Evolutionary conservation across 2,888 invertebrate species (phyloP), one percentile per base, ranked within the genome.

Genomic region (Pristionchus entomophagus): DNA sequence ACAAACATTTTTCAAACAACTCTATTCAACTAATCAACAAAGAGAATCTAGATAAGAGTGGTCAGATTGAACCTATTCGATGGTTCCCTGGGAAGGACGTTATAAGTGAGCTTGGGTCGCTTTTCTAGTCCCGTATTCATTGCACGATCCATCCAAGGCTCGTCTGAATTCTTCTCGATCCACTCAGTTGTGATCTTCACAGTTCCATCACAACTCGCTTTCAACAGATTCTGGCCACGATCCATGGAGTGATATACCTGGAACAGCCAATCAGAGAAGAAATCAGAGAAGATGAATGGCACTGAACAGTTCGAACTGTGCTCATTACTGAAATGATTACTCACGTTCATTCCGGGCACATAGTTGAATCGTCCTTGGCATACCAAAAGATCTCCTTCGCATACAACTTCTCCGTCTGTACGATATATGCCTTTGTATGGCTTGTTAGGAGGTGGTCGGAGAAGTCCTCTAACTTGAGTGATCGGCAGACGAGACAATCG

Each of bases 271-370:
- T 35, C n/a, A 26, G n/a, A 59, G 26, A 3, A 53, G 8, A 2
- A 35, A 6, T 53, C 22, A 2, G 22, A 12, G 12, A 1, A 2
- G 1, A 51, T 81, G 14, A 32, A 65, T 35, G 19, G 35, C 17
- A 45, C 19, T 19, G 65, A 65, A 32, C 2, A 5, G 32, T 32
- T 35, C 35, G n/a, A 26, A n/a, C 0, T 45, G 19, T 73, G 4
- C n/a, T 4, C n/a, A 73, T n/a, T 62, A 29, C 22, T 45, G 29
- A 19, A 51, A 51, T 26, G 10, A 80, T 51, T 17, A 87, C 91
- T 87, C 93, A 93, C 93, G 88, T 93, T 93, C 56, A 92, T 87
- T 45, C 93, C 93, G 0, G 93, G 93, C 86, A 93, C 91, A 88
- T 93, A 93, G 85, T 93, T 93, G 89, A 93, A 88, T 69, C 86